Evolutionary conservation across 1,140 invertebrate species (phyloP), one percentile per base, ranked within the genome.

Genomic region (Heliconius hermathena): DNA sequence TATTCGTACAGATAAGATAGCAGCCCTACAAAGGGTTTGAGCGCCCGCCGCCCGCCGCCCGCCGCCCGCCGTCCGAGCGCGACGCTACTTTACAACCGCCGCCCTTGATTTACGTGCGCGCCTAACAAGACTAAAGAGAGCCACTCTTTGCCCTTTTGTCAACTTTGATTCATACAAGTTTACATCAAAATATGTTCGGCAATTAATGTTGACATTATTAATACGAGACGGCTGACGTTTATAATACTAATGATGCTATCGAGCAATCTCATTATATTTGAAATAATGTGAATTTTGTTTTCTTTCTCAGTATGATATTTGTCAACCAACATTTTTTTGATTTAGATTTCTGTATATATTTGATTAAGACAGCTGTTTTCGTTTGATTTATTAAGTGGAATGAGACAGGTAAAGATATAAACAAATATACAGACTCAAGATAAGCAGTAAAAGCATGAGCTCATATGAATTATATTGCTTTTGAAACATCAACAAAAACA

Each of bases 1-100:
- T 22, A 57, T 22, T 3, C 0, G 11, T 22, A 57, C 20, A 57
- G 54, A 57, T 57, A 22, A 57, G 54, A 57, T n/a, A 22, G 54
- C 54, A 57, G 54, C 54, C 54, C 54, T 57, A n/a, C 54, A 20
- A 57, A 18, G 49, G 49, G 11, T 20, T 33, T 8, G 33, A 33
- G 8, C 0, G 6, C 0, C 6, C 8, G 18, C 54, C 6, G 13
- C n/a, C n/a, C n/a, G n/a, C n/a, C 66, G n/a, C 8, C 22, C 13
- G 54, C 11, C 33, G 29, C 4, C 73, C 72, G 46, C 38, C 72
- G 38, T 36, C n/a, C 72, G 36, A 60, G 77, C 77, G 77, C 60
- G 54, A 49, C 80, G 76, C 80, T 46, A 76, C 60, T 81, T 74
- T 81, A 78, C 78, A 76, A 80, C 78, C 79, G 73, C 78, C 18